Evolutionary conservation across 2,797 vertebrate species (phyloP).

Genomic region (Cheirogaleus major): DNA sequence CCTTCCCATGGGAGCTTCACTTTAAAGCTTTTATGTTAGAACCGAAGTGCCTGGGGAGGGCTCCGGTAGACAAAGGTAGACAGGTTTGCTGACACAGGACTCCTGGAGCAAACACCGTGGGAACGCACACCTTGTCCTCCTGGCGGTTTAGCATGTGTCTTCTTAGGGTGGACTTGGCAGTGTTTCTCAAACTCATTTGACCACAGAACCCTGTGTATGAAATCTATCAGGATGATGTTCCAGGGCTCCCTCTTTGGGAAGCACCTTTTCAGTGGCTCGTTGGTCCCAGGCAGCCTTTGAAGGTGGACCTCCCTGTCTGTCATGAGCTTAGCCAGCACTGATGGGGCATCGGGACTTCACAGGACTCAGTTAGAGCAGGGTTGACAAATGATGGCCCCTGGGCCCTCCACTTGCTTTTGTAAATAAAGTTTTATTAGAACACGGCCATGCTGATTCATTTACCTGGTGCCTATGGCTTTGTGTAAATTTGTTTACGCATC

Average conservation of each 20-base stretch:
- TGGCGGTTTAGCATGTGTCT: rapidly evolving
- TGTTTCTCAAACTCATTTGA: not conserved
- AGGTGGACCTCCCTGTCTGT: too few species aligned
- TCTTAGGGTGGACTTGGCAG: not conserved
- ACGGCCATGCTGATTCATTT: too few species aligned
- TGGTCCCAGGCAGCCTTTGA: not conserved
- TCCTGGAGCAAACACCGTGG: not conserved
- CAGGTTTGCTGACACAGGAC: not conserved
- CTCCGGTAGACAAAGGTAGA: too few species aligned
- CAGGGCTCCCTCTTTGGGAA: not conserved
- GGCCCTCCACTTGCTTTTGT: not conserved
- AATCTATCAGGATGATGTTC: not conserved
- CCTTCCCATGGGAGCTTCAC: not conserved
- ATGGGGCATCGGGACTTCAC: not conserved
- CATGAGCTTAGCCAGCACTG: not conserved
- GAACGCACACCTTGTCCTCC: not conserved
- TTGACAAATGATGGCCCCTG: not conserved
- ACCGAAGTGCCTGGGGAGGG: too few species aligned
- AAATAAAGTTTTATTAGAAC: not conserved
- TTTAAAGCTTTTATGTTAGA: not conserved
- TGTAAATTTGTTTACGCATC: not conserved
- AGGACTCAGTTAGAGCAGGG: not conserved
- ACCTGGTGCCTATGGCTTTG: rapidly evolving
- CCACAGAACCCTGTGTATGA: not conserved
- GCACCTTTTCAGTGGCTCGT: not conserved